Percentiles rank a stretch among this genome's conserved stretches.
Evolutionary conservation across 1,140 invertebrate species (phyloP).

Genomic region (Homalodisca vitripennis): DNA sequence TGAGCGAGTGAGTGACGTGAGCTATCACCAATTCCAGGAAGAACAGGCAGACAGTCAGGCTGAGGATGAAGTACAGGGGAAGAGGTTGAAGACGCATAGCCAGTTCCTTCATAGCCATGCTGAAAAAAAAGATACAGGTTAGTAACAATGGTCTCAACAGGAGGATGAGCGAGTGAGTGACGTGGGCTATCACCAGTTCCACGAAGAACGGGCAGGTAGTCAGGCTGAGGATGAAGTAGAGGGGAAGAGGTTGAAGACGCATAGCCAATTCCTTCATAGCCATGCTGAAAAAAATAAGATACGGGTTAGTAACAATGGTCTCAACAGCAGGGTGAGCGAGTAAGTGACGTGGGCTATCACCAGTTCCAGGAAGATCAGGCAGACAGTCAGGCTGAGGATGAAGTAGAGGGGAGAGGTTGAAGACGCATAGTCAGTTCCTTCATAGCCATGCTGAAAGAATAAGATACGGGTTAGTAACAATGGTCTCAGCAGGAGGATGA

Average conservation of each 20-base stretch:
- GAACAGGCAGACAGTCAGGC: slow-evolving; percentile 69
- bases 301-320: too few species aligned
- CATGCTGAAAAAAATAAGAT: slow-evolving; percentile 49
- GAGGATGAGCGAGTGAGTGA: slow-evolving; percentile 79
- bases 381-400: slow-evolving; percentile 65
- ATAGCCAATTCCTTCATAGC: slow-evolving; percentile 70
- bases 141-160: too few species aligned
- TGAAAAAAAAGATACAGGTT: slow-evolving; percentile 20
- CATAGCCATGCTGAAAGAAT: slow-evolving; percentile 57
- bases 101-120: slow-evolving; percentile 72
- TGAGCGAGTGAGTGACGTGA: slow-evolving; percentile 78
- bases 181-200: slow-evolving; percentile 71
- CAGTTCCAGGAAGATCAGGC: slow-evolving; percentile 71
- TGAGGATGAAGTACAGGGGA: slow-evolving; percentile 67
- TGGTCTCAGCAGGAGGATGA: slow-evolving; percentile 78
- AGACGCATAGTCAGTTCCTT: slow-evolving; percentile 69
- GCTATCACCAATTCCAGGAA: slow-evolving; percentile 70
- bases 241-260: slow-evolving; percentile 65
- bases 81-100: slow-evolving; percentile 66
- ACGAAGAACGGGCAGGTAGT: slow-evolving; percentile 69
- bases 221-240: slow-evolving; percentile 68
- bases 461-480: too few species aligned
- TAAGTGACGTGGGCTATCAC: slow-evolving; percentile 77
- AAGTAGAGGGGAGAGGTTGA: slow-evolving; percentile 70
- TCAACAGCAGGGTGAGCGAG: slow-evolving; percentile 75